These are phyloP conservation scores for Coenonympha glycerion DNA, from an alignment of 2,888 invertebrate genomes.

Conservation along the genomic window DNA sequence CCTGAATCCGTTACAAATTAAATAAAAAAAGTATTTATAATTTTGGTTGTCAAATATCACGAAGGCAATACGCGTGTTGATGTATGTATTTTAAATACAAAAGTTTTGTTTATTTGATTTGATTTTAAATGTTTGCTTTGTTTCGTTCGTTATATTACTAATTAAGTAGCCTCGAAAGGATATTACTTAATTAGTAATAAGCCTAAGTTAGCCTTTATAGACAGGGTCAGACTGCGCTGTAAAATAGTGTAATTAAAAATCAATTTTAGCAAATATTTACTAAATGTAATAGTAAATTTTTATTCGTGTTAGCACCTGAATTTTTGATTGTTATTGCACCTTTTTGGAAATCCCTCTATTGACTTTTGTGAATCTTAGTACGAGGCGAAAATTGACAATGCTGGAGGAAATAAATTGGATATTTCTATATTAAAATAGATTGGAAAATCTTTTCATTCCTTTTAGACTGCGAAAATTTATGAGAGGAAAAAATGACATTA, in stretches of 20 bases:
- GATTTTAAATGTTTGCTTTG: slow-evolving; percentile 13
- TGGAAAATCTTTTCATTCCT: slow-evolving; percentile 28
- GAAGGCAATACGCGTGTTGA: not conserved
- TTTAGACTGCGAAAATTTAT: slow-evolving; percentile 24
- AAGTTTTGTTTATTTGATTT: slow-evolving; percentile 10
- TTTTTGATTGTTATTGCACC: slow-evolving; percentile 59
- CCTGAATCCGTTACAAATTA: too few relatives aligned
- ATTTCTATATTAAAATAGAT: slow-evolving; percentile 36
- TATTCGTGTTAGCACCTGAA: slow-evolving; percentile 64
- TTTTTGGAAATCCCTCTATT: slow-evolving; percentile 47
- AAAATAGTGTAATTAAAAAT: slow-evolving; percentile 58
- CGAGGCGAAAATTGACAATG: slow-evolving; percentile 29
- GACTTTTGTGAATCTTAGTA: slow-evolving; percentile 43
- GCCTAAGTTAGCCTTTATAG: slow-evolving; percentile 70
- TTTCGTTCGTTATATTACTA: slow-evolving; percentile 3
- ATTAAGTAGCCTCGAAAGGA: too few relatives aligned
- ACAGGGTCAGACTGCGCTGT: slow-evolving; percentile 70
- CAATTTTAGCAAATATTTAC: slow-evolving; percentile 62
- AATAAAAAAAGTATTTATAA: not conserved
- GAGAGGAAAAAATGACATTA: slow-evolving; percentile 10
- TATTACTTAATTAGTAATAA: slow-evolving; percentile 27
- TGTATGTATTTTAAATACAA: not conserved
- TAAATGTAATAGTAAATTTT: slow-evolving; percentile 62
- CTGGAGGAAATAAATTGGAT: slow-evolving; percentile 34
- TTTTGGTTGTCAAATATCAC: not conserved